A percentile compares a stretch with the other conserved stretches of the same genome.
phyloP scores from a whole-genome alignment of 35 echinoderm and acorn worm genomes.

The Stichopus chloronotus region DNA sequence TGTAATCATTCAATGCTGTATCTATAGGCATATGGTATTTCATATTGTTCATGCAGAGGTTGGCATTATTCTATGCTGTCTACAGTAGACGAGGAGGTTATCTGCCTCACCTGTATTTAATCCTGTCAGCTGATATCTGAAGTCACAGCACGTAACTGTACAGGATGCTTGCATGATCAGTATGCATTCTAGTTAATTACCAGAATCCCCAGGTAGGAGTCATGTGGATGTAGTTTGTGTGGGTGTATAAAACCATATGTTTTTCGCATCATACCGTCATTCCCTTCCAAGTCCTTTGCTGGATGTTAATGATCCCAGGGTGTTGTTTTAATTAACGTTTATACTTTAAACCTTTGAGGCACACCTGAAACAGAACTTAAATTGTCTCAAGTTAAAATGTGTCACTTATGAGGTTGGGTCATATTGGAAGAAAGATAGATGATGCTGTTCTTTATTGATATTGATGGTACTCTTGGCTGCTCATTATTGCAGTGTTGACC shows the following conservation, averaged over 20 bases:
- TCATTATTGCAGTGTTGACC: too few relatives aligned
- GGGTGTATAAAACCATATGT: not conserved
- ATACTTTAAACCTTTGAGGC: not conserved
- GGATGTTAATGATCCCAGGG: not conserved
- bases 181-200: too few relatives aligned
- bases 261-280: not conserved
- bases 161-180: too few relatives aligned
- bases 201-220: too few relatives aligned
- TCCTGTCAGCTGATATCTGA: not conserved
- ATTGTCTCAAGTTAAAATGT: not conserved
- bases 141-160: not conserved
- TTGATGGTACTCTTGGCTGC: not conserved
- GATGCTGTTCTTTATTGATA: not conserved
- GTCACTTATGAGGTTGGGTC: not conserved
- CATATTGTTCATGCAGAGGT: too few relatives aligned
- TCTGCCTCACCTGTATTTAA: too few relatives aligned
- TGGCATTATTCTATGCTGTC: too few relatives aligned
- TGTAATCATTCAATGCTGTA: too few relatives aligned
- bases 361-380: not conserved
- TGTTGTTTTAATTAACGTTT: slow-evolving; percentile 1
- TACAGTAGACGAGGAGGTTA: too few relatives aligned
- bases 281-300: not conserved
- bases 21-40: too few relatives aligned
- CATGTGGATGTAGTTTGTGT: not conserved
- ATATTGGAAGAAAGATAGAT: not conserved